Evolutionary conservation across 2,113 vertebrate genomes (phyloP).

Genomic region (Osmerus eperlanus): DNA sequence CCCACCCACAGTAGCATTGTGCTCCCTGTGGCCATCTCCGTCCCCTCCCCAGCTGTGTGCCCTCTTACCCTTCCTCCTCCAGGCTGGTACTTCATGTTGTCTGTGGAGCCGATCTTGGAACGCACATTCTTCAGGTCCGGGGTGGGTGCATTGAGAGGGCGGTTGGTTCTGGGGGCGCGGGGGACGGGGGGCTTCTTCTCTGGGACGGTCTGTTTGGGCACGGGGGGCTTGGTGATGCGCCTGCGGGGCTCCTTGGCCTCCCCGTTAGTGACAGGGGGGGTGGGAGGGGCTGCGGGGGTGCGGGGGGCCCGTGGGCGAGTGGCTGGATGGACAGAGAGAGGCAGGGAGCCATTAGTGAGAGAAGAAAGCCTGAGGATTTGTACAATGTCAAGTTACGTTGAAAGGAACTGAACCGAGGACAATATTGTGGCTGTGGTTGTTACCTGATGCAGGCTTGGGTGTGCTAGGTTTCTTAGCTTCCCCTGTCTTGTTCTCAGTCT

Average conservation of each 20-base stretch:
- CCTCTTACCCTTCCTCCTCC: conserved; percentile 88
- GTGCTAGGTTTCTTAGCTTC: conserved; percentile 79
- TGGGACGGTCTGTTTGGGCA: conserved; percentile 73
- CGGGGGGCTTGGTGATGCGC: conserved; percentile 71
- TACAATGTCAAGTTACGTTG: no score
- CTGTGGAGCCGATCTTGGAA: conserved; percentile 91
- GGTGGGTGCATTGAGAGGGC: conserved; percentile 68
- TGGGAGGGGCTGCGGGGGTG: conserved; percentile 52
- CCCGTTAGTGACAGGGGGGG: conserved; percentile 59
- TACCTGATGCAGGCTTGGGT: conserved; percentile 76
- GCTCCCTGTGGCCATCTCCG: no score
- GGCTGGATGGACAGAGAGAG: conserved; percentile 23
- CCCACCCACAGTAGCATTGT: not conserved
- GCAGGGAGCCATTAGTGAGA: not conserved
- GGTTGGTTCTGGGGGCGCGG: conserved; percentile 55
- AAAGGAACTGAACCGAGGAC: no score
- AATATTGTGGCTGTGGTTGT: not conserved
- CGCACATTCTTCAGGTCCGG: conserved; percentile 89
- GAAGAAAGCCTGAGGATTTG: not conserved
- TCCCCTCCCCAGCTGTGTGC: not conserved
- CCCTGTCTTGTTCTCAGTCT: conserved; percentile 76
- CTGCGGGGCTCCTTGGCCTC: conserved; percentile 42
- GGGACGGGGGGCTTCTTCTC: conserved; percentile 73
- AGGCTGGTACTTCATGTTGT: conserved; percentile 95
- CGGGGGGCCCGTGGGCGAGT: conserved; percentile 68